Evolutionary conservation across 2,797 vertebrate genomes (phyloP).

Genomic region (Heteromormyrus szaboi): DNA sequence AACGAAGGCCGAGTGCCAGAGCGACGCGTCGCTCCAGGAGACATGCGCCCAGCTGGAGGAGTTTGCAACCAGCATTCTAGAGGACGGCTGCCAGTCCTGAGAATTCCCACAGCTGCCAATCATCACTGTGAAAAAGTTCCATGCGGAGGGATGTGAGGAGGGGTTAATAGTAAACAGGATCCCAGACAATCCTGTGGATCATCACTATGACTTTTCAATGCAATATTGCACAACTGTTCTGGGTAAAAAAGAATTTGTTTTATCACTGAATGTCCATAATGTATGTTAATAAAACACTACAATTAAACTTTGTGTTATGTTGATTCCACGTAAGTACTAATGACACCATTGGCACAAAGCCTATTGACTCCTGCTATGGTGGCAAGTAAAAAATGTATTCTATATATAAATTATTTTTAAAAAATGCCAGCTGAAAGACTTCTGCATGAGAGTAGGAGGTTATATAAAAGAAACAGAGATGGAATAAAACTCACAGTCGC

Average conservation of each 20-base stretch:
- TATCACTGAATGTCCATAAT: neutral
- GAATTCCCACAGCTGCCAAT: neutral
- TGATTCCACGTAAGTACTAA: neutral
- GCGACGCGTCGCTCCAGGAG: conserved; percentile 3
- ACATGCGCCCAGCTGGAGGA: conserved; percentile 44
- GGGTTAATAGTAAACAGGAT: too few species aligned
- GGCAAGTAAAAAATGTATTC: neutral
- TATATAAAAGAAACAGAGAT: neutral
- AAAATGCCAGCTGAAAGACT: neutral
- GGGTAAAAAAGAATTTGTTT: neutral
- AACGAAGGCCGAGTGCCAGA: conserved; percentile 43
- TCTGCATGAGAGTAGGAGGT: neutral
- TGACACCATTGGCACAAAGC: neutral
- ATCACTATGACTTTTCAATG: neutral
- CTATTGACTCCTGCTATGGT: neutral
- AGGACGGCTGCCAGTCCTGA: conserved; percentile 44
- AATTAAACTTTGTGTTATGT: neutral
- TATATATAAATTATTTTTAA: neutral
- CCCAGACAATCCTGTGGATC: neutral
- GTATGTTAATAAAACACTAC: neutral
- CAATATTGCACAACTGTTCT: neutral
- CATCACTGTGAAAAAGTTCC: neutral
- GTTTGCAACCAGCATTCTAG: conserved; percentile 29
- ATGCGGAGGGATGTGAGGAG: neutral
- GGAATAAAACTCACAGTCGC: neutral